Evolutionary conservation across 2,888 invertebrate species (phyloP).

Genomic region (Leucophenga maculata): DNA sequence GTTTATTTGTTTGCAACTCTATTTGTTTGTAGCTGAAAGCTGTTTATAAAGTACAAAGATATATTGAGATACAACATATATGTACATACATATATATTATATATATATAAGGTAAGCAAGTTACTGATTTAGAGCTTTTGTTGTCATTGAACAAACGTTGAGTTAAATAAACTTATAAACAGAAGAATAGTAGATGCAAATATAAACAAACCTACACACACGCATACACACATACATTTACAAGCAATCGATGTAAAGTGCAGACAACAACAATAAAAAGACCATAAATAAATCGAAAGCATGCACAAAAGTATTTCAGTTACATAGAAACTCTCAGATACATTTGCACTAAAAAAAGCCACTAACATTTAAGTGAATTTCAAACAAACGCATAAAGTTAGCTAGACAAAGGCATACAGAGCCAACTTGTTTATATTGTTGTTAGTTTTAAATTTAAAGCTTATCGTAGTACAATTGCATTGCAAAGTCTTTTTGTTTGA

Average conservation of each 20-base stretch:
- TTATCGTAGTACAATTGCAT: not conserved
- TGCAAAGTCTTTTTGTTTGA: no score
- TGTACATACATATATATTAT: no score
- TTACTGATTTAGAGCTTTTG: conserved; percentile 17
- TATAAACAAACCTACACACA: not conserved
- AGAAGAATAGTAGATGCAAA: not conserved
- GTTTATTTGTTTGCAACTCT: conserved; percentile 16
- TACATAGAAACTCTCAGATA: not conserved
- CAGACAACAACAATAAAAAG: no score
- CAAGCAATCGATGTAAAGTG: not conserved
- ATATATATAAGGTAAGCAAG: not conserved
- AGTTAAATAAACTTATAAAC: conserved; percentile 3
- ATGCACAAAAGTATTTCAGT: not conserved
- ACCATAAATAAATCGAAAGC: no score
- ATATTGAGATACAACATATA: no score
- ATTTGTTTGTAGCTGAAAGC: conserved; percentile 23
- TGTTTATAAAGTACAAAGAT: no score
- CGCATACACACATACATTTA: not conserved
- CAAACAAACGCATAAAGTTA: not conserved
- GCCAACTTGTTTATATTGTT: not conserved
- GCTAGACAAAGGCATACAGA: not conserved
- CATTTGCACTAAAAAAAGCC: not conserved
- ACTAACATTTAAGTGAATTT: no score
- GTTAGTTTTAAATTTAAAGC: not conserved
- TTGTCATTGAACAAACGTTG: not conserved